Evolutionary conservation across 2,797 vertebrate species (phyloP).

Genomic region (Poliocrania exsul): DNA sequence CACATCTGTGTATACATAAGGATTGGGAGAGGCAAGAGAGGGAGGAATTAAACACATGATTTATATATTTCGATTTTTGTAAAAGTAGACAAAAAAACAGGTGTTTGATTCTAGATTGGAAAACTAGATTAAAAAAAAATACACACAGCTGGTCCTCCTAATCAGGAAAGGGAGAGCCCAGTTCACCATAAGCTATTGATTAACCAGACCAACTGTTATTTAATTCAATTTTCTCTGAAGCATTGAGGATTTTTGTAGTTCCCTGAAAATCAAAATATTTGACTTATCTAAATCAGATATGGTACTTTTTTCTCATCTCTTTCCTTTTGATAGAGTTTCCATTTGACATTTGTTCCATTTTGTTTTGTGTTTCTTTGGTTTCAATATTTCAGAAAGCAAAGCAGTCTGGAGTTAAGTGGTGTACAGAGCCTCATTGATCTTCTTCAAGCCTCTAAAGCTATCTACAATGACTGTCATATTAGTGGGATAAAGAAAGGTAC

Average conservation of each 20-base stretch:
- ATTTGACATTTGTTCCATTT: neutral
- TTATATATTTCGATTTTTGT: neutral
- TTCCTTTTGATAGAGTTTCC: neutral
- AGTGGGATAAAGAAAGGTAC: neutral
- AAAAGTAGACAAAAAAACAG: neutral
- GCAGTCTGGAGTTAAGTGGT: neutral
- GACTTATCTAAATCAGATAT: neutral
- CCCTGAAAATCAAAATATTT: neutral
- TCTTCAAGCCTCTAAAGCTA: neutral
- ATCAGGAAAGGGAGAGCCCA: neutral
- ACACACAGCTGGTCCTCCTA: neutral
- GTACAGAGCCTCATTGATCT: neutral
- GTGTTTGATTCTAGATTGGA: neutral
- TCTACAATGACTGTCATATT: neutral
- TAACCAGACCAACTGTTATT: neutral
- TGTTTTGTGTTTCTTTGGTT: neutral
- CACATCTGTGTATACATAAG: neutral
- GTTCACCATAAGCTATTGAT: neutral
- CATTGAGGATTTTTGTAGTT: neutral
- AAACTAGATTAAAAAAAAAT: neutral
- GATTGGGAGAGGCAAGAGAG: neutral
- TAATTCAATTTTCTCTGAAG: neutral
- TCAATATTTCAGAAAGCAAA: constrained; percentile 5
- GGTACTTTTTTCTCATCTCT: neutral
- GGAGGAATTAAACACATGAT: neutral